Conservation (phyloP, 1,140 invertebrate genomes). For the Zeugodacus cucurbitae region DNA sequence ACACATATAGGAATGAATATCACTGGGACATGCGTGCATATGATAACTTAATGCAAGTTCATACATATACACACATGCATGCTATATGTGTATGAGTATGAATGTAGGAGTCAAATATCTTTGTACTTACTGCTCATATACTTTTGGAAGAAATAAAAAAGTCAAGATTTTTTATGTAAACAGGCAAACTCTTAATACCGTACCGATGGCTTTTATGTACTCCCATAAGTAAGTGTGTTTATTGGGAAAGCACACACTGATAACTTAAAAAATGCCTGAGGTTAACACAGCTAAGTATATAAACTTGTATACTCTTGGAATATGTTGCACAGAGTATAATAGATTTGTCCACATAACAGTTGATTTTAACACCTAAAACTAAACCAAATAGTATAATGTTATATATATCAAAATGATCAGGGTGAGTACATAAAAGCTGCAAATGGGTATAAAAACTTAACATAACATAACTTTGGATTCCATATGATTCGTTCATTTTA, state of each 20-base stretch:
- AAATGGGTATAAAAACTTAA: too few species aligned
- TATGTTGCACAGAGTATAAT: too few species aligned
- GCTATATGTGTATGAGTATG: not conserved
- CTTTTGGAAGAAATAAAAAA: not conserved
- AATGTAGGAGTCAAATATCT: not conserved
- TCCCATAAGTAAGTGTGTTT: constrained; percentile 5
- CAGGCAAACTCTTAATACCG: not conserved
- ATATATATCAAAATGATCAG: too few species aligned
- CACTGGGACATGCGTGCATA: not conserved
- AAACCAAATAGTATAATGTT: too few species aligned
- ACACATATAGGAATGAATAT: not conserved
- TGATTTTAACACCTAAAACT: too few species aligned
- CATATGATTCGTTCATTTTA: too few species aligned
- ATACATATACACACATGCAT: not conserved
- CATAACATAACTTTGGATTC: too few species aligned
- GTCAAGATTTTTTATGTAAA: not conserved
- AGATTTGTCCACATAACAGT: too few species aligned
- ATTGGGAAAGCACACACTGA: not conserved
- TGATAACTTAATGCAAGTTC: not conserved
- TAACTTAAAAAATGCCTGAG: constrained; percentile 13
- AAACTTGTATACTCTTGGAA: too few species aligned
- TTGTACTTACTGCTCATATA: not conserved
- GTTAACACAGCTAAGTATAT: not conserved
- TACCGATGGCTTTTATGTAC: not conserved
- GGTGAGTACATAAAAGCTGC: too few species aligned